Percentiles rank a stretch among this genome's conserved stretches.
These are phyloP conservation scores for Scaptomyza montana DNA, from an alignment of 1,140 invertebrate genomes.

Conservation along the genomic window DNA sequence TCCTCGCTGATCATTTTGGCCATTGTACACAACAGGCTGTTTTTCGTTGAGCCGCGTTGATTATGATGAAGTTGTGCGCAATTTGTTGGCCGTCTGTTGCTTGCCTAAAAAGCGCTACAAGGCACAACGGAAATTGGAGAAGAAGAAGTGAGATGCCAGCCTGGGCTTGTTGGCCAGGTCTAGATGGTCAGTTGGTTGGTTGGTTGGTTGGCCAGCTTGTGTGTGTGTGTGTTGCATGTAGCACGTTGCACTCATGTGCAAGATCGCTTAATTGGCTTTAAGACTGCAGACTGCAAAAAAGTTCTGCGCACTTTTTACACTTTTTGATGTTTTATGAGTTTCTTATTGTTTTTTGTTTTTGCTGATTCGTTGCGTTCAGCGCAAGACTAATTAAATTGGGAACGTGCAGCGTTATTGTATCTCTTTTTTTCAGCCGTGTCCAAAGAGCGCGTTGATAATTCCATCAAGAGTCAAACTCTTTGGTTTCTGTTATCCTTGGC, in stretches of 20 bases:
- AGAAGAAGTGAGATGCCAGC: slow-evolving; percentile 39
- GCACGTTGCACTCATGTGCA: slow-evolving; percentile 28
- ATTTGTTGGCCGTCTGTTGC: slow-evolving; percentile 82
- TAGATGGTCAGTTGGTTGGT: slow-evolving; percentile 20
- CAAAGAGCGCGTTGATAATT: slow-evolving; percentile 51
- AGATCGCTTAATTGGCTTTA: slow-evolving; percentile 76
- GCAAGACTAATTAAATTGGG: slow-evolving; percentile 79
- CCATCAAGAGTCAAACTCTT: slow-evolving; percentile 32
- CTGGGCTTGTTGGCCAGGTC: not conserved
- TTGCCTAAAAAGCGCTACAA: slow-evolving; percentile 52
- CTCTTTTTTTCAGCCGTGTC: slow-evolving; percentile 24
- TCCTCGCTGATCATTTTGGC: not conserved
- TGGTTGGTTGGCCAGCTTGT: slow-evolving; percentile 5
- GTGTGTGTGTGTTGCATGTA: slow-evolving; percentile 19
- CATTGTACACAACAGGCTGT: slow-evolving; percentile 37
- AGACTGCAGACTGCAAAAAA: slow-evolving; percentile 35
- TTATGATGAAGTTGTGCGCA: slow-evolving; percentile 83
- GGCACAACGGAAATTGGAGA: slow-evolving; percentile 82
- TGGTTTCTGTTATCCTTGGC: slow-evolving; percentile 31
- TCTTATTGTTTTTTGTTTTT: slow-evolving; percentile 17
- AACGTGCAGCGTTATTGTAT: slow-evolving; percentile 46
- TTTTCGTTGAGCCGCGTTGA: slow-evolving; percentile 55
- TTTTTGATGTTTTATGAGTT: slow-evolving; percentile 3
- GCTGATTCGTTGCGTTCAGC: slow-evolving; percentile 43
- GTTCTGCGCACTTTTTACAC: slow-evolving; percentile 22